Conservation (phyloP, 2,113 vertebrate genomes). For the Genyomyrus donnyi region DNA sequence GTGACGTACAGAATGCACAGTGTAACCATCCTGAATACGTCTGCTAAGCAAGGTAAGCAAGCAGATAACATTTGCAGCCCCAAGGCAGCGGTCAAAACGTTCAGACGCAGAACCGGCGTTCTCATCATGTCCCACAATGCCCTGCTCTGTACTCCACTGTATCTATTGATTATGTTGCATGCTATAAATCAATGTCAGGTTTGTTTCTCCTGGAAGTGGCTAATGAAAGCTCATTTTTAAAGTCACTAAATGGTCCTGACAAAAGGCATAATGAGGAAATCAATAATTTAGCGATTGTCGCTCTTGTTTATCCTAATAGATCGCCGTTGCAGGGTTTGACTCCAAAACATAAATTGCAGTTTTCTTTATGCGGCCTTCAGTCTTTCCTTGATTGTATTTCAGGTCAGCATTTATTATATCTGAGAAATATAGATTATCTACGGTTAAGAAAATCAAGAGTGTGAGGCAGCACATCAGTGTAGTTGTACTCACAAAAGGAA, state of each 20-base stretch:
- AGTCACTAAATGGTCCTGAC: conserved; percentile 89
- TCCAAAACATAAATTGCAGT: conserved; percentile 42
- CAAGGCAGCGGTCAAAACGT: background rate
- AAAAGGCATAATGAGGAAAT: conserved; percentile 81
- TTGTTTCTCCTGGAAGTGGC: conserved; percentile 74
- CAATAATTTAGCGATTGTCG: conserved; percentile 87
- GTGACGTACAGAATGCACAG: background rate
- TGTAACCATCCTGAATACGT: background rate
- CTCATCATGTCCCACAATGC: conserved; percentile 31
- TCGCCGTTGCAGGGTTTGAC: conserved; percentile 47
- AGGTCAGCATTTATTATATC: conserved; percentile 52
- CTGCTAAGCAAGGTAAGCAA: background rate
- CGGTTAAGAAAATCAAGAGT: background rate
- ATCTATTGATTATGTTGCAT: conserved; percentile 71
- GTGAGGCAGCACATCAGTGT: background rate
- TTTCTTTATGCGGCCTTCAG: conserved; percentile 44
- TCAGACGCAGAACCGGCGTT: conserved; percentile 14
- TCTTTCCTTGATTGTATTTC: conserved; percentile 20
- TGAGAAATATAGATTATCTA: conserved; percentile 2
- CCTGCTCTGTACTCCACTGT: conserved; percentile 25
- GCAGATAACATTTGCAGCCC: background rate
- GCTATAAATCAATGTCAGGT: conserved; percentile 82
- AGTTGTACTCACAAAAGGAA: background rate
- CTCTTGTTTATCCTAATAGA: conserved; percentile 79
- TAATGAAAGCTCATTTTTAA: conserved; percentile 89